Conservation (phyloP, 1,140 invertebrate species). For the Calliopsis andreniformis region DNA sequence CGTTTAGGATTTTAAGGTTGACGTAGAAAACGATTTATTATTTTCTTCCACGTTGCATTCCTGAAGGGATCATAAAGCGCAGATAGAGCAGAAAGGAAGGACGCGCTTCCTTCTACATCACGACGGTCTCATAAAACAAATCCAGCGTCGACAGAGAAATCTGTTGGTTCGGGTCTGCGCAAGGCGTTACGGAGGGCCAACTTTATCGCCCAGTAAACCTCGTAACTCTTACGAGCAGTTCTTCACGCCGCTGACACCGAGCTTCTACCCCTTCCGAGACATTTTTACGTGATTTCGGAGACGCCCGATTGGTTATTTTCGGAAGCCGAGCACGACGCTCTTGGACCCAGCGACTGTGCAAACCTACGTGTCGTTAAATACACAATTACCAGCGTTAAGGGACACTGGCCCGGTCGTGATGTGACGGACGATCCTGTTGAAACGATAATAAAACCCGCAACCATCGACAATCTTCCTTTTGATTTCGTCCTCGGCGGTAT, state of each 20-base stretch:
- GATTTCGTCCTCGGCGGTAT: not conserved
- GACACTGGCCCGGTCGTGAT: not conserved
- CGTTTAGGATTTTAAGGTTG: not conserved
- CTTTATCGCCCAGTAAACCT: constrained; percentile 80
- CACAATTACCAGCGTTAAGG: not conserved
- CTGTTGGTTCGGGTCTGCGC: constrained; percentile 71
- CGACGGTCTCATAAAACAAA: constrained; percentile 77
- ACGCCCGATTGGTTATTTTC: constrained; percentile 65
- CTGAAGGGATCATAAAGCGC: constrained; percentile 78
- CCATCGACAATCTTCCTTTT: not conserved
- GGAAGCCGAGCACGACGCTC: constrained; percentile 16
- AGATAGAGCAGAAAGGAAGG: constrained; percentile 77
- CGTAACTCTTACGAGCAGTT: constrained; percentile 79
- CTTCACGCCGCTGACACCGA: constrained; percentile 65
- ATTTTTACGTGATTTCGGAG: constrained; percentile 55
- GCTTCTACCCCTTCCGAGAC: constrained; percentile 21
- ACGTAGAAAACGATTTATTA: constrained; percentile 45
- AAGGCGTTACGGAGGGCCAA: constrained; percentile 75
- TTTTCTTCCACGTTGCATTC: constrained; percentile 71
- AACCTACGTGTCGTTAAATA: not conserved
- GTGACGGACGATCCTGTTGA: constrained; percentile 7
- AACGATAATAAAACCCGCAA: constrained; percentile 11
- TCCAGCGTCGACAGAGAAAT: constrained; percentile 78
- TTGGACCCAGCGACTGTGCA: not conserved
- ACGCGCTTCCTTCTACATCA: constrained; percentile 70